phyloP scores from a whole-genome alignment of 35 echinoderm and acorn worm species.

The Strongylocentrotus purpuratus region DNA sequence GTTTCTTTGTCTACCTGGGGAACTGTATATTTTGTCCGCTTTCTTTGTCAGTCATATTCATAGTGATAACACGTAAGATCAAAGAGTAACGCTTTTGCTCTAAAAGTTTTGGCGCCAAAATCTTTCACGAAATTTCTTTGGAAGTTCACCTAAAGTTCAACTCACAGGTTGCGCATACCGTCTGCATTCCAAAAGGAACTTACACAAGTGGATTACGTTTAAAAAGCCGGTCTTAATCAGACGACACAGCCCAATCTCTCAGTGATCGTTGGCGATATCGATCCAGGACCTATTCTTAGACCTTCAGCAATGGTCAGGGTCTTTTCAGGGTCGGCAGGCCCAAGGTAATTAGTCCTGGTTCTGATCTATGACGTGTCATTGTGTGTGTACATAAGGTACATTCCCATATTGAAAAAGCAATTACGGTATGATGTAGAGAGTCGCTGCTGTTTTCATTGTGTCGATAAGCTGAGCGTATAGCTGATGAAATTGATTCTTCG shows the following conservation, averaged over 20 bases:
- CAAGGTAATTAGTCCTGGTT: neutral
- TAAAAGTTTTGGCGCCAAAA: neutral
- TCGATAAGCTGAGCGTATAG: neutral
- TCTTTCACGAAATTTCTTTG: neutral
- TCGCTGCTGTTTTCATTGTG: neutral
- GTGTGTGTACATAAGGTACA: conserved; percentile 1
- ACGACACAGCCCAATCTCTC: neutral
- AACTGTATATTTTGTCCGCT: no score
- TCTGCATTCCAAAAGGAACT: neutral
- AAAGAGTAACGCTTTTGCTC: neutral
- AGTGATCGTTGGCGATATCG: neutral
- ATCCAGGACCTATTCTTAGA: neutral
- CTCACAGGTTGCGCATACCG: neutral
- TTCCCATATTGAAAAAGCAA: neutral
- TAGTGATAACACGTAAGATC: no score
- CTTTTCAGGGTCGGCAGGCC: neutral
- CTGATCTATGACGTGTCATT: neutral
- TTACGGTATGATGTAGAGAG: neutral
- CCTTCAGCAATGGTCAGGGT: neutral
- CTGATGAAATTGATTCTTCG: neutral
- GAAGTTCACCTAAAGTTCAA: neutral
- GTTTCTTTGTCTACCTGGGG: no score
- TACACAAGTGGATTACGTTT: no score
- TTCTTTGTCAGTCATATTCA: no score
- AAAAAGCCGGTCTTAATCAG: neutral